Evolutionary conservation across 2,888 invertebrate genomes (phyloP).

Genomic region (Aleiodes testaceus): DNA sequence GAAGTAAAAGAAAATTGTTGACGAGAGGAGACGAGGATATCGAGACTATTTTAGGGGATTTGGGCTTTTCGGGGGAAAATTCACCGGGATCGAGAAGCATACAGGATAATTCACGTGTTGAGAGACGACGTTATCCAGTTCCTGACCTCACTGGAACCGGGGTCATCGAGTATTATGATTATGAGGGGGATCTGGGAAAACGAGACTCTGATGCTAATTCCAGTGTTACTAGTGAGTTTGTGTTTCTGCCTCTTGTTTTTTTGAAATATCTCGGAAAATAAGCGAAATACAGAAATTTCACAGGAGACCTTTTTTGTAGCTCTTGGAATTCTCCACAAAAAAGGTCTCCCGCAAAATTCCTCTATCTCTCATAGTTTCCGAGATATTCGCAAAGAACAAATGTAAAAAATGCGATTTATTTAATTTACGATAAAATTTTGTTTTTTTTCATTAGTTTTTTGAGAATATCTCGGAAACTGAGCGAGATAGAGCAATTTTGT

Average conservation of each 20-base stretch:
- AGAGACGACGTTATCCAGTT: slow-evolving; percentile 46
- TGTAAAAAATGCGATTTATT: no score
- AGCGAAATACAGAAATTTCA: no score
- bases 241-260: no score
- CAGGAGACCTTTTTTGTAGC: no score
- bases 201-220: not conserved
- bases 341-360: no score
- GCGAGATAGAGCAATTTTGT: no score
- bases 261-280: no score
- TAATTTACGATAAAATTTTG: not conserved
- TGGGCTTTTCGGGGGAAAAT: slow-evolving; percentile 27
- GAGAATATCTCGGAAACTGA: no score
- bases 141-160: slow-evolving; percentile 28
- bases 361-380: no score
- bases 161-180: slow-evolving; percentile 62
- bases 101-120: not conserved
- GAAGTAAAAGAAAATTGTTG: slow-evolving; percentile 48
- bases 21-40: slow-evolving; percentile 7
- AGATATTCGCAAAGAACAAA: no score
- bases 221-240: slow-evolving; percentile 19
- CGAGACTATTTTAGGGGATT: slow-evolving; percentile 17
- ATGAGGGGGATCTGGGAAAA: slow-evolving; percentile 54
- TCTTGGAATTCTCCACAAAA: no score
- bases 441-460: slow-evolving; percentile 2
- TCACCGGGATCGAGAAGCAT: slow-evolving; percentile 2